Evolutionary conservation across 2,888 invertebrate genomes (phyloP), one percentile per base, ranked within the genome.

Genomic region (Peribatodes rhomboidaria): DNA sequence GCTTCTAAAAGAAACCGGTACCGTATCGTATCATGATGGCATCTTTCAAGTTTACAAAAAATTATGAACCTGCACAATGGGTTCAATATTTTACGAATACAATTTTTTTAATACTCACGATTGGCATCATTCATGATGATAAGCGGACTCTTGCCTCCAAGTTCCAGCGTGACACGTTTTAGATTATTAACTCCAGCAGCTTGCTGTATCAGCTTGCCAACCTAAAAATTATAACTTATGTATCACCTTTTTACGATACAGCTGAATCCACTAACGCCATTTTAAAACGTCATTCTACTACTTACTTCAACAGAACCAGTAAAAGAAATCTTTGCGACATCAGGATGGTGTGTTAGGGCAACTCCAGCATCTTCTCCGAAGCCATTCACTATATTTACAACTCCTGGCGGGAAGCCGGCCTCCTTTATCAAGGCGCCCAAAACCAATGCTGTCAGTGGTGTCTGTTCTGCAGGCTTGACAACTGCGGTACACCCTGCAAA

Each of bases 391-490:
- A 99, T 94, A 83, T 98, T 98, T 0, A 99, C 85, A 0, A 99
- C 98, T 6, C 98, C 98, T 16, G 96, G 94, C 0, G 98, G 98
- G 70, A 98, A 95, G 1, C 98, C 98, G 42, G 98, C 98, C 91
- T 98, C 97, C 73, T 95, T 96, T 14, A 94, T 86, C 59, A 99
- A 89, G 60, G 97, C 95, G 0, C 97, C 98, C 2, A 98, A 88
- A 74, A 96, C 97, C 16, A 98, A 90, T 0, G 98, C 98, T 0
- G 98, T 97, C 49, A 99, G 89, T 0, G 98, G 97, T 0, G 98
- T 99, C 87, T 98, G 98, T 84, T 99, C 98, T 0, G 99, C 98
- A 0, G 98, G 97, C 87, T 99, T 99, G 71, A 98, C 93, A 0
- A 98, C 95, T 14, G 98, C 94, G 0, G 97, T 97, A 80, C 98